phyloP scores from a whole-genome alignment of 2,113 vertebrate species.

The Deroptyus accipitrinus region DNA sequence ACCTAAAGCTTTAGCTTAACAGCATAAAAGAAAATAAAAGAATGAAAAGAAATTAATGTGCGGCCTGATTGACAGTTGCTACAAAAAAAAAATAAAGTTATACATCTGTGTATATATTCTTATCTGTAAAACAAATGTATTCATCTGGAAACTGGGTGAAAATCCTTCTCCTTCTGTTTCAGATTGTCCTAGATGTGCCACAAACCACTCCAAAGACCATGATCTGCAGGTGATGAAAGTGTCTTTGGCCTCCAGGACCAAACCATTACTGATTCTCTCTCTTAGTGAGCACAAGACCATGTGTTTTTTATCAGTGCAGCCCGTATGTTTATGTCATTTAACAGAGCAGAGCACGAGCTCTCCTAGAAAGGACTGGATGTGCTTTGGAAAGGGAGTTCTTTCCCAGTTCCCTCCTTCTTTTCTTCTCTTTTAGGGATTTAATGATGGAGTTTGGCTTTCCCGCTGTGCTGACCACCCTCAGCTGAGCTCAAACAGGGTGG shows the following conservation, averaged over 20 bases:
- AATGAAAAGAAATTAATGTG: neutral
- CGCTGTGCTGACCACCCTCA: rapidly evolving
- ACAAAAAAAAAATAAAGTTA: neutral
- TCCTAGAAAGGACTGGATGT: neutral
- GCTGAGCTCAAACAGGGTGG: neutral
- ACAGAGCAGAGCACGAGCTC: neutral
- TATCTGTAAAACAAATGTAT: neutral
- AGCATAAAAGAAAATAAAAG: slow-evolving; percentile 27
- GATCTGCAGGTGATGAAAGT: neutral
- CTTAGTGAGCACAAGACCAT: neutral
- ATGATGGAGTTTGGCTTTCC: neutral
- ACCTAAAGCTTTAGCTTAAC: slow-evolving; percentile 59
- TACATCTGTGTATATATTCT: neutral
- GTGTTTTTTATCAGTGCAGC: neutral
- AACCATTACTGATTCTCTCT: neutral
- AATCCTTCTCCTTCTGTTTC: neutral
- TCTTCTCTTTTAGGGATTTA: neutral
- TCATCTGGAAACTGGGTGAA: neutral
- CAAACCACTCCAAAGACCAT: neutral
- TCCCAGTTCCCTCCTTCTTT: neutral
- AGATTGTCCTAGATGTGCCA: neutral
- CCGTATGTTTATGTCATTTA: neutral
- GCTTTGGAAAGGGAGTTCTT: neutral
- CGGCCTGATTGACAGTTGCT: slow-evolving; percentile 4
- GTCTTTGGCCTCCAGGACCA: neutral